phyloP scores from a whole-genome alignment of 2,113 vertebrate genomes.

The Okapia johnstoni region DNA sequence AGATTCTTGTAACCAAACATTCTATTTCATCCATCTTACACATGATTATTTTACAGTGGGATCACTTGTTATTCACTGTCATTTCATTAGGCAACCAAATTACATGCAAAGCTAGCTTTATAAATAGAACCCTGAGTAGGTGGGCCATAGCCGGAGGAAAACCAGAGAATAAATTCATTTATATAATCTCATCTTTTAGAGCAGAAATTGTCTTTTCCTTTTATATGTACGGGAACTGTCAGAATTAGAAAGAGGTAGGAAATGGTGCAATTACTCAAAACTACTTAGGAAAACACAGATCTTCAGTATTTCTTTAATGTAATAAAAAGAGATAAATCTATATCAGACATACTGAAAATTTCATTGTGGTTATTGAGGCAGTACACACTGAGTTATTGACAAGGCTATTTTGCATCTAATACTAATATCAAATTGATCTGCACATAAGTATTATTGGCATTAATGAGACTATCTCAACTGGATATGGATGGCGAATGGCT shows the following conservation, averaged over 20 bases:
- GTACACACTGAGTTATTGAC: conserved; percentile 40
- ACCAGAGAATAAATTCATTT: conserved; percentile 55
- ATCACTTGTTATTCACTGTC: conserved; percentile 51
- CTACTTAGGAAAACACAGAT: conserved; percentile 9
- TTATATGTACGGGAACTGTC: conserved; percentile 16
- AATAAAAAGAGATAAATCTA: conserved; percentile 40
- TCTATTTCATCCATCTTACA: conserved; percentile 25
- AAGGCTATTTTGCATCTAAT: conserved; percentile 20
- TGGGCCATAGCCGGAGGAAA: conserved; percentile 48
- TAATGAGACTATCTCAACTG: conserved; percentile 4
- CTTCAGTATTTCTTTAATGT: conserved; percentile 29
- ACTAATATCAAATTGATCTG: conserved; percentile 11
- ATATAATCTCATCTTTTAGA: conserved; percentile 43
- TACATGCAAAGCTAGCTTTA: conserved; percentile 46
- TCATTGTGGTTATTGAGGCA: conserved; percentile 6
- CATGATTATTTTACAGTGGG: conserved; percentile 38
- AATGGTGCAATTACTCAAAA: conserved; percentile 34
- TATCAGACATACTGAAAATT: conserved; percentile 40
- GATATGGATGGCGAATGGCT: background rate
- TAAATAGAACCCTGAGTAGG: conserved; percentile 42
- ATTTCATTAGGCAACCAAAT: conserved; percentile 59
- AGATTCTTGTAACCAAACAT: conserved; percentile 9
- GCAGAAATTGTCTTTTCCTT: conserved; percentile 16
- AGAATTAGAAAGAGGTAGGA: background rate
- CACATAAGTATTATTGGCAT: background rate